Evolutionary conservation across 2,113 vertebrate species (phyloP).

Genomic region (Acrocephalus kingi): DNA sequence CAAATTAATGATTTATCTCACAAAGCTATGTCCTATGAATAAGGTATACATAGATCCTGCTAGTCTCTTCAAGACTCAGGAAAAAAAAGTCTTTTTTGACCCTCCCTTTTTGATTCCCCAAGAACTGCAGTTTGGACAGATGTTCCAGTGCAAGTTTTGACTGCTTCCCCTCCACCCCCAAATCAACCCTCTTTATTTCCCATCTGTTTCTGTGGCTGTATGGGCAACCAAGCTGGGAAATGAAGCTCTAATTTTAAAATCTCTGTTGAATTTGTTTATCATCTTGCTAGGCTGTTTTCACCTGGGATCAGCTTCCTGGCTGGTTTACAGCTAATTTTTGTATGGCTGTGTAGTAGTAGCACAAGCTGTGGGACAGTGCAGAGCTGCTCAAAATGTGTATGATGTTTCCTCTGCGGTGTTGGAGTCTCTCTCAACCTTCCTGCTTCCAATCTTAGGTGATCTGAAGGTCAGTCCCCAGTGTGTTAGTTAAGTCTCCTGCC

Average conservation of each 20-base stretch:
- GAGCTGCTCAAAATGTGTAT: neutral
- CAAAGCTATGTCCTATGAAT: neutral
- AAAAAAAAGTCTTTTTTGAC: neutral
- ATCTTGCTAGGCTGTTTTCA: neutral
- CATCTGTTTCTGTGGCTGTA: slow-evolving; percentile 25
- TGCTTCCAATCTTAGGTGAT: neutral
- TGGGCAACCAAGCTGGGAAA: neutral
- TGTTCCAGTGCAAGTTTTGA: slow-evolving; percentile 32
- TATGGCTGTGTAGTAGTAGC: neutral
- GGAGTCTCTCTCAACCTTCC: neutral
- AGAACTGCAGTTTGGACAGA: slow-evolving; percentile 9
- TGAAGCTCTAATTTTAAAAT: slow-evolving; percentile 9
- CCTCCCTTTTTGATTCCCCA: neutral
- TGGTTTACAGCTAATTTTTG: neutral
- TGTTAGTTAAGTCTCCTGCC: neutral
- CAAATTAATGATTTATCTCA: neutral
- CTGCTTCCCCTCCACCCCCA: neutral
- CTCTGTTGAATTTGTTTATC: neutral
- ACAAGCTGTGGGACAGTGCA: neutral
- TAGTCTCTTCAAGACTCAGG: neutral
- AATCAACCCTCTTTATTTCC: slow-evolving; percentile 14
- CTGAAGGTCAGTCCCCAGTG: neutral
- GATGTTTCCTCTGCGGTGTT: neutral
- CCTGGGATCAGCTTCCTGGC: neutral
- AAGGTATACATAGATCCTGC: neutral